Evolutionary conservation across 2,113 vertebrate genomes (phyloP).

Genomic region (Brienomyrus longianalis): DNA sequence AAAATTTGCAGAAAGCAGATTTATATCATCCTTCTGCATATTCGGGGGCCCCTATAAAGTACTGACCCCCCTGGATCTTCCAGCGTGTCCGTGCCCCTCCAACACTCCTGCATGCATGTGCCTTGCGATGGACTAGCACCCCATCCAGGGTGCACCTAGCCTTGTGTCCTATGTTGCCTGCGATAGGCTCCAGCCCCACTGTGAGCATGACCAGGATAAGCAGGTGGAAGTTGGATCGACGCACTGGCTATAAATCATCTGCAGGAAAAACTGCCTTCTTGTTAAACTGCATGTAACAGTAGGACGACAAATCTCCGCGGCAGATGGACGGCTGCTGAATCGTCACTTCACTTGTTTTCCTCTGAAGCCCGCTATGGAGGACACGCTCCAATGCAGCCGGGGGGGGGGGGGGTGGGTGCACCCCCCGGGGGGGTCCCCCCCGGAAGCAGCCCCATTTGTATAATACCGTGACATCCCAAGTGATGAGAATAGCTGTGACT

Average conservation of each 20-base stretch:
- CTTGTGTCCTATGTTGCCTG: neutral
- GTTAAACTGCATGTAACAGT: neutral
- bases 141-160: neutral
- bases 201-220: neutral
- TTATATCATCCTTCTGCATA: neutral
- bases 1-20: neutral
- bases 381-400: neutral
- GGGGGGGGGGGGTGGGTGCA: neutral
- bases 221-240: neutral
- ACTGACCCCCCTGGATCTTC: neutral
- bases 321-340: neutral
- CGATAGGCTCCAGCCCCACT: neutral
- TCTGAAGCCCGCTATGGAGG: neutral
- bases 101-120: neutral
- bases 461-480: neutral
- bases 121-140: neutral
- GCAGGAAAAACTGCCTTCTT: neutral
- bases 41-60: neutral
- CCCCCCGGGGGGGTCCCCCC: neutral
- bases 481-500: neutral
- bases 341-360: neutral
- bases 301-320: neutral
- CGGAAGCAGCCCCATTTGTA: neutral
- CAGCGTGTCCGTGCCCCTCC: neutral
- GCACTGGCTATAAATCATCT: neutral